Evolutionary conservation across 2,888 invertebrate genomes (phyloP).

Genomic region (Capitulum mitella): DNA sequence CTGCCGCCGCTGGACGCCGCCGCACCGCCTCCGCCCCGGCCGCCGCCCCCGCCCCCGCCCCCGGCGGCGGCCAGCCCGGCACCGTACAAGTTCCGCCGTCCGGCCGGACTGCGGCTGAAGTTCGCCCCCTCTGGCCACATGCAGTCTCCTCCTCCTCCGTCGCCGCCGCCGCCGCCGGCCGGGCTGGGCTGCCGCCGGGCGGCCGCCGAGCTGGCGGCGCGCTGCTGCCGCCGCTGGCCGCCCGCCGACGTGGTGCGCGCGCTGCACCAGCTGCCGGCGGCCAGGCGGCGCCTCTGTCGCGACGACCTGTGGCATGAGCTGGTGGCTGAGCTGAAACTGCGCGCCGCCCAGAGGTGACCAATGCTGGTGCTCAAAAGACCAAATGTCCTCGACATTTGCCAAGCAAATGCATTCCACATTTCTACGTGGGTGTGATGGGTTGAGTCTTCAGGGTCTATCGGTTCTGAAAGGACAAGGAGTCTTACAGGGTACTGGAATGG

Average conservation of each 20-base stretch:
- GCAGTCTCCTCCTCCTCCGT: too few relatives aligned
- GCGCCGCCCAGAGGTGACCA: not conserved
- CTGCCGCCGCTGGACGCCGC: constrained; percentile 8
- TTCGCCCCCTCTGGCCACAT: not conserved
- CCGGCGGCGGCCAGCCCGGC: not conserved
- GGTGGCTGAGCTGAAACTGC: not conserved
- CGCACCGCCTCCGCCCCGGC: too few relatives aligned
- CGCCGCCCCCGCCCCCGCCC: not conserved
- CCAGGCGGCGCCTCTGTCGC: not conserved
- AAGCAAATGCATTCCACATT: too few relatives aligned
- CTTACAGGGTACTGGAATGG: too few relatives aligned
- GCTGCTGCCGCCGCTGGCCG: constrained; percentile 20
- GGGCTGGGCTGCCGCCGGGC: not conserved
- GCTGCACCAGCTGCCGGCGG: not conserved
- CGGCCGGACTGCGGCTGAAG: not conserved
- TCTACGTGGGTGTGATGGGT: too few relatives aligned
- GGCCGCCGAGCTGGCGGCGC: not conserved
- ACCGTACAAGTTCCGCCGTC: not conserved
- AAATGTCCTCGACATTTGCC: too few relatives aligned
- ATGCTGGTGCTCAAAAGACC: too few relatives aligned
- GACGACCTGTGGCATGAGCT: not conserved
- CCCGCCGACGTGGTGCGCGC: not conserved
- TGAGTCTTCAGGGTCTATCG: too few relatives aligned
- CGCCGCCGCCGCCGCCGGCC: not conserved
- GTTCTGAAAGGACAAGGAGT: too few relatives aligned